A percentile compares a stretch with the other conserved stretches of the same genome.
phyloP scores from a whole-genome alignment of 2,888 invertebrate species.

The Lepidocyrtoides sp. region DNA sequence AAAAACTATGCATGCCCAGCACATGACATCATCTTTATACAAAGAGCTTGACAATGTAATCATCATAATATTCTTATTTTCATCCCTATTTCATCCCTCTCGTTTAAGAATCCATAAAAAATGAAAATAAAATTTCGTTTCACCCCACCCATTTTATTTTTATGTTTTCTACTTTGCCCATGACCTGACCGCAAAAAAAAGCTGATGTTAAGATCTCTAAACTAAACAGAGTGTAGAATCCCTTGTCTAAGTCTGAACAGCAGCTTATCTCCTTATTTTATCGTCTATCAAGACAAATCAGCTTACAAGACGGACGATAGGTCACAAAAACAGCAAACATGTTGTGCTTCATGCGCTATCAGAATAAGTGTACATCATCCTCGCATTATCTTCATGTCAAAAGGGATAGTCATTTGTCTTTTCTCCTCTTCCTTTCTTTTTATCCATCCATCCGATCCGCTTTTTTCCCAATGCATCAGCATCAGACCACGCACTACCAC shows the following conservation, averaged over 20 bases:
- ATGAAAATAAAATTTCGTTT: not conserved
- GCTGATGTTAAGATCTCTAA: not conserved
- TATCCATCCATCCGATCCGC: constrained; percentile 39
- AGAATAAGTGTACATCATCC: constrained; percentile 62
- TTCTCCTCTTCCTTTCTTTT: constrained; percentile 37
- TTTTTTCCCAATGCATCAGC: constrained; percentile 42
- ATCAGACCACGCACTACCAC: constrained; percentile 35
- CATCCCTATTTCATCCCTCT: not conserved
- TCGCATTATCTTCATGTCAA: constrained; percentile 70
- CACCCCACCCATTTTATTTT: constrained; percentile 35
- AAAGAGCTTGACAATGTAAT: constrained; percentile 44
- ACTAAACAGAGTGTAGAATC: not conserved
- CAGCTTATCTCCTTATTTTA: constrained; percentile 44
- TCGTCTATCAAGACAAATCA: constrained; percentile 53
- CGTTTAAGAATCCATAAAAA: constrained; percentile 64
- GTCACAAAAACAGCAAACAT: constrained; percentile 33
- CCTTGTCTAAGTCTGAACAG: not conserved
- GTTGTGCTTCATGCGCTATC: constrained; percentile 46
- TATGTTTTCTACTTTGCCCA: not conserved
- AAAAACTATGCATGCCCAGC: not conserved
- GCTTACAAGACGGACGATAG: constrained; percentile 52
- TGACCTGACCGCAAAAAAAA: constrained; percentile 58
- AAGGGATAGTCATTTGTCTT: constrained; percentile 73
- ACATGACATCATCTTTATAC: not conserved
- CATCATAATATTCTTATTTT: constrained; percentile 50